phyloP scores from a whole-genome alignment of 2,888 invertebrate species.

The Electrophaes corylata region DNA sequence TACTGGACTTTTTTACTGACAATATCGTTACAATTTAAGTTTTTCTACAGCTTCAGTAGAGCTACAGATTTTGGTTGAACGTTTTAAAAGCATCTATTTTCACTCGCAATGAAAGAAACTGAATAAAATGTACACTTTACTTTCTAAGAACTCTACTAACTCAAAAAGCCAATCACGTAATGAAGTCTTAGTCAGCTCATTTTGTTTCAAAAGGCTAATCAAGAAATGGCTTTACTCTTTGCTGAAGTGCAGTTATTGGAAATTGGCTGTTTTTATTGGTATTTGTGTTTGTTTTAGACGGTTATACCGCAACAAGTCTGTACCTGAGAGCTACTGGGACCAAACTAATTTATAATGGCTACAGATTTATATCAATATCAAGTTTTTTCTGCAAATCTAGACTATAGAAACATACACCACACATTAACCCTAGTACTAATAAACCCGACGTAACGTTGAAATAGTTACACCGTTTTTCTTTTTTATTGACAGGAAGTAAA shows the following conservation, averaged over 20 bases:
- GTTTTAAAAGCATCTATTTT: too few species aligned
- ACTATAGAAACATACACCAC: too few species aligned
- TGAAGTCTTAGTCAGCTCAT: not conserved
- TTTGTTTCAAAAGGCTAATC: slow-evolving; percentile 14
- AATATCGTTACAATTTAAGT: too few species aligned
- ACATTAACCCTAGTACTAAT: too few species aligned
- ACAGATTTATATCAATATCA: not conserved
- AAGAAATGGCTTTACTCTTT: slow-evolving; percentile 17
- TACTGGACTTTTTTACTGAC: too few species aligned
- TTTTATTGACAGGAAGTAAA: too few species aligned
- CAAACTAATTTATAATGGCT: not conserved
- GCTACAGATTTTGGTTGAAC: too few species aligned
- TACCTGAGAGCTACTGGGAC: not conserved
- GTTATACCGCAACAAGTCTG: not conserved
- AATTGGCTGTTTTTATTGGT: slow-evolving; percentile 4
- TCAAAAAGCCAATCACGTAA: slow-evolving; percentile 10
- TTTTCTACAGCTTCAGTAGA: too few species aligned
- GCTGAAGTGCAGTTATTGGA: slow-evolving; percentile 12
- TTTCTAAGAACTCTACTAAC: slow-evolving; percentile 2
- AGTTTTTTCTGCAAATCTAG: too few species aligned
- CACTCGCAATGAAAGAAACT: too few species aligned
- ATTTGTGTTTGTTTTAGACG: slow-evolving; percentile 8
- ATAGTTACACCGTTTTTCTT: too few species aligned
- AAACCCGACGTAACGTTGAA: too few species aligned
- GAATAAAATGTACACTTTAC: not conserved